Conservation (phyloP, 2,797 vertebrate species). For the Sarcoramphus papa region DNA sequence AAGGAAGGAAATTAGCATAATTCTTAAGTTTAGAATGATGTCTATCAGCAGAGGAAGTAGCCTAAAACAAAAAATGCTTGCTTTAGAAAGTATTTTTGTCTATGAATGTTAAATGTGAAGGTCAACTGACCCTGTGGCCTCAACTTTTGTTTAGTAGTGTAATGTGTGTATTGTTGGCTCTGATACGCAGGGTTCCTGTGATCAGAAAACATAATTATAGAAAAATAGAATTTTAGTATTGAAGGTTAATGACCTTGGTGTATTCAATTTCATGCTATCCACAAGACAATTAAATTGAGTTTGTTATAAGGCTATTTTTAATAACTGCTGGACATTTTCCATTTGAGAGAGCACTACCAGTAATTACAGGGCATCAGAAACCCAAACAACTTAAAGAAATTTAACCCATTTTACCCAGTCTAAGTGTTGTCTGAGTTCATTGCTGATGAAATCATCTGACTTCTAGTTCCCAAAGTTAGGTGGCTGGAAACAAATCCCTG, state of each 20-base stretch:
- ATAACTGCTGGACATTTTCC: not conserved
- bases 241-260: conserved; percentile 19
- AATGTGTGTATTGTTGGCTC: not conserved
- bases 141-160: not conserved
- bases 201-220: not conserved
- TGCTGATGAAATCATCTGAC: not conserved
- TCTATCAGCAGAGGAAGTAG: not conserved
- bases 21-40: not conserved
- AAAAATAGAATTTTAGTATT: not conserved
- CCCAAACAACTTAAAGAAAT: not conserved
- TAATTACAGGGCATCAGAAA: not conserved
- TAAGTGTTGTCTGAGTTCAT: not conserved
- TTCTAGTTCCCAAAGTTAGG: not conserved
- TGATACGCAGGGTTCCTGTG: not conserved
- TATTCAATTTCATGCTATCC: conserved; percentile 16
- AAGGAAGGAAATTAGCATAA: not conserved
- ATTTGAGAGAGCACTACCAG: not conserved
- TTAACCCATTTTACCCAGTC: not conserved
- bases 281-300: not conserved
- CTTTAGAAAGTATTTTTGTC: not conserved
- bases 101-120: not conserved
- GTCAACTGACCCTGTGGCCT: not conserved
- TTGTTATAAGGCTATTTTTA: conserved; percentile 5
- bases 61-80: not conserved
- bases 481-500: not conserved